These are phyloP conservation scores for Bubo scandiacus DNA, from an alignment of 2,113 vertebrate species.

Conservation along the genomic window DNA sequence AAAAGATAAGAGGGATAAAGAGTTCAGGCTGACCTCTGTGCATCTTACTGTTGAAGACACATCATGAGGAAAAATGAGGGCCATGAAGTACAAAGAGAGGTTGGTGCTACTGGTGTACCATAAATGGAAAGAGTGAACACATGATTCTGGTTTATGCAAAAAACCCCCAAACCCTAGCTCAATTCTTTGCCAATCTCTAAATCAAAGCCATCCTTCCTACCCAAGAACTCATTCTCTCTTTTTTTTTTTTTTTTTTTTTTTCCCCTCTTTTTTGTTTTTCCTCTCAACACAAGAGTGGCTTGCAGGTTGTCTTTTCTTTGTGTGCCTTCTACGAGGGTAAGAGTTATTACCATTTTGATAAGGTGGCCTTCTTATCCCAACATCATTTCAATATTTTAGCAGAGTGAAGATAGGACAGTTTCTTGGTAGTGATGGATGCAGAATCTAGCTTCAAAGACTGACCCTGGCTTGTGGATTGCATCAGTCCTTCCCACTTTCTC, in stretches of 20 bases:
- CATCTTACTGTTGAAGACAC: neutral
- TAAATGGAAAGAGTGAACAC: neutral
- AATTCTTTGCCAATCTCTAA: neutral
- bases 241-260: no score
- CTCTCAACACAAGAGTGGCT: neutral
- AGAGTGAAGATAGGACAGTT: neutral
- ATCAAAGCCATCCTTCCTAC: neutral
- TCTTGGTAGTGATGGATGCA: no score
- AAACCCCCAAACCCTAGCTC: neutral
- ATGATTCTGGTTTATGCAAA: neutral
- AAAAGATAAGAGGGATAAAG: constrained; percentile 23
- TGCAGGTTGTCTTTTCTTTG: neutral
- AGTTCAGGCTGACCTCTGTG: neutral
- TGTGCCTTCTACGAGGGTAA: neutral
- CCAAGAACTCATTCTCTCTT: accelerated
- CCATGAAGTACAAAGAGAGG: neutral
- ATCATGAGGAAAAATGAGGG: neutral
- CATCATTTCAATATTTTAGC: neutral
- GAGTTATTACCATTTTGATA: neutral
- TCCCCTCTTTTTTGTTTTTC: no score
- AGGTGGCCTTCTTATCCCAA: neutral
- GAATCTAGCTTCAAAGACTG: neutral
- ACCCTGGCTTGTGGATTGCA: neutral
- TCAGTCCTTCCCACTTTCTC: neutral
- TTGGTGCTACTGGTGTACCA: neutral